Evolutionary conservation across 2,113 vertebrate species (phyloP), one percentile per base, ranked within the genome.

Genomic region (Psilopogon haemacephalus): DNA sequence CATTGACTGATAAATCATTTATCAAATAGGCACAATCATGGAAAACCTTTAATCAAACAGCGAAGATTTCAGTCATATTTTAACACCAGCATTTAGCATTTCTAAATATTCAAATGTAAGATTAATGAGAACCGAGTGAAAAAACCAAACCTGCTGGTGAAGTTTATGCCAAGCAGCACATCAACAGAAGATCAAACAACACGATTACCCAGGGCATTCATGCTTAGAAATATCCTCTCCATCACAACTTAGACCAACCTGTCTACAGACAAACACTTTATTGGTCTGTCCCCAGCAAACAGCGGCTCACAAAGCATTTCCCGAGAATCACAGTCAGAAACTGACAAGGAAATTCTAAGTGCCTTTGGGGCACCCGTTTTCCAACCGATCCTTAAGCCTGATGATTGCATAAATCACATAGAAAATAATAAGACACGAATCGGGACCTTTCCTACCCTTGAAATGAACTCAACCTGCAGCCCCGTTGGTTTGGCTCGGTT

Each of bases 41-140:
- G 60, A 75, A 91, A 90, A 76, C 26, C 40, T 88, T 74, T 83
- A 35, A 58, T 89, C 54, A 83, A 84, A 71, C 28, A 89, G 30
- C 52, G 76, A 93, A 91, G 6, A 74, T 60, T 86, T 84, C 60
- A 37, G 56, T 54, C 55, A 74, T 64, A 56, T 92, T 94, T 92
- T 90, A 91, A 83, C 60, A 48, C 15, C 15, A 83, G 6, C 38
- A 48, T 70, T 83, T 40, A 84, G 26, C 18, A 68, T 54, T 92
- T 94, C 65, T 84, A 85, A 95, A 92, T n/a, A 58, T 40, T 88
- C n/a, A 50, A 68, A 77, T 38, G n/a, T 37, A 85, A 85, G 78
- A 73, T 67, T 87, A 76, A 92, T 71, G 84, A 89, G 46, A 93
- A 79, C 9, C 4, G 5, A 89, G 33, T 15, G 6, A 59, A 68